A percentile compares a stretch with the other conserved stretches of the same genome.
Evolutionary conservation across 2,797 vertebrate genomes (phyloP).

Genomic region (Arnoldichthys spilopterus): DNA sequence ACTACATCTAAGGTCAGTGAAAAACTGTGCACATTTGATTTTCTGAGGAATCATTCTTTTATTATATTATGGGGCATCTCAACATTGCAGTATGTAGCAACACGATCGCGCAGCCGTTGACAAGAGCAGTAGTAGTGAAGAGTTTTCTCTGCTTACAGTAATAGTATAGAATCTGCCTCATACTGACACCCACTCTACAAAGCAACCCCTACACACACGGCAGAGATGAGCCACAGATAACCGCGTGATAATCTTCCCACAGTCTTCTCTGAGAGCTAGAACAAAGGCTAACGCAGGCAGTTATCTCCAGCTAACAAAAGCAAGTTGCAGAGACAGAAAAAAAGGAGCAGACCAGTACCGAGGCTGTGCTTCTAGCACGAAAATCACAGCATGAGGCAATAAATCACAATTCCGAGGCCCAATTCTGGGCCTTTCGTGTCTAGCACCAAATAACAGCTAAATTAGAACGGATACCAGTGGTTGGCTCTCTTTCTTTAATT

Average conservation of each 20-base stretch:
- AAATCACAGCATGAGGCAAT: conserved; percentile 41
- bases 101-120: too few relatives aligned
- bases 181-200: conserved; percentile 2
- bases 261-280: neutral
- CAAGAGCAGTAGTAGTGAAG: too few relatives aligned
- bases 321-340: neutral
- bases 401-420: conserved; percentile 52
- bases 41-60: too few relatives aligned
- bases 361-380: conserved; percentile 11
- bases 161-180: neutral
- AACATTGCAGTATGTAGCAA: too few relatives aligned
- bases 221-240: conserved; percentile 11
- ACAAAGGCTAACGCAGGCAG: neutral
- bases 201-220: neutral
- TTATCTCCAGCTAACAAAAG: conserved; percentile 20
- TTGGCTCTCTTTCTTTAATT: conserved; percentile 41
- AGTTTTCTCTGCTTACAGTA: neutral
- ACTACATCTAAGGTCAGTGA: too few relatives aligned
- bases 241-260: conserved; percentile 20
- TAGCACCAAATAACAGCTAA: conserved; percentile 51
- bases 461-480: conserved; percentile 55
- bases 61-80: too few relatives aligned
- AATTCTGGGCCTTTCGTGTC: conserved; percentile 29
- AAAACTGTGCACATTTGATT: too few relatives aligned
- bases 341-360: neutral